These are phyloP conservation scores for Lamprotornis superbus DNA, from an alignment of 2,113 vertebrate genomes.

Conservation along the genomic window DNA sequence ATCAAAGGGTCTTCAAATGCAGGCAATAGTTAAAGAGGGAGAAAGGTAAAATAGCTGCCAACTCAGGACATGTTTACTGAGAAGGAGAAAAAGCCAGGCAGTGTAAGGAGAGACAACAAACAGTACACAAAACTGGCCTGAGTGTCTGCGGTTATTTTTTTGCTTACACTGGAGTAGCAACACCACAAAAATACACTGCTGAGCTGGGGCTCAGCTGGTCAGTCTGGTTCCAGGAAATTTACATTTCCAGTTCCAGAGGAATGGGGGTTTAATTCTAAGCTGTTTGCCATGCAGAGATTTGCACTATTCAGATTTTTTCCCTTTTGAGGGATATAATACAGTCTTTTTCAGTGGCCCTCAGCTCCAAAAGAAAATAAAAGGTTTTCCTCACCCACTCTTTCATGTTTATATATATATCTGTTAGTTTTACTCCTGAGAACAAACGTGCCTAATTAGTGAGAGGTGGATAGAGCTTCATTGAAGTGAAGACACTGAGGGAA, in stretches of 20 bases:
- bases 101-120: neutral
- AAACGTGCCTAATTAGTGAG: neutral
- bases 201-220: neutral
- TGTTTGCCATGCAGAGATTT: neutral
- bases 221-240: neutral
- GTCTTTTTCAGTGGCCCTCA: neutral
- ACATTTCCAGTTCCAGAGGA: neutral
- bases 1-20: neutral
- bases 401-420: neutral
- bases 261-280: neutral
- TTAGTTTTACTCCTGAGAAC: neutral
- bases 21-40: neutral
- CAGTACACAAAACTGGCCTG: neutral
- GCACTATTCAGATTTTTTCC: neutral
- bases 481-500: neutral
- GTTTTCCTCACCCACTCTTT: neutral
- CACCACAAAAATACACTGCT: neutral
- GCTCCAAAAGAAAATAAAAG: neutral
- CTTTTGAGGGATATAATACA: neutral
- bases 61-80: neutral
- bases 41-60: neutral
- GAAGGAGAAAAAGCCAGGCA: neutral
- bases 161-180: neutral
- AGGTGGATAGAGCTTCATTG: neutral
- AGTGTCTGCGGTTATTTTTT: neutral